Evolutionary conservation across 2,113 vertebrate genomes (phyloP).

Genomic region (Prietella phreatophila): DNA sequence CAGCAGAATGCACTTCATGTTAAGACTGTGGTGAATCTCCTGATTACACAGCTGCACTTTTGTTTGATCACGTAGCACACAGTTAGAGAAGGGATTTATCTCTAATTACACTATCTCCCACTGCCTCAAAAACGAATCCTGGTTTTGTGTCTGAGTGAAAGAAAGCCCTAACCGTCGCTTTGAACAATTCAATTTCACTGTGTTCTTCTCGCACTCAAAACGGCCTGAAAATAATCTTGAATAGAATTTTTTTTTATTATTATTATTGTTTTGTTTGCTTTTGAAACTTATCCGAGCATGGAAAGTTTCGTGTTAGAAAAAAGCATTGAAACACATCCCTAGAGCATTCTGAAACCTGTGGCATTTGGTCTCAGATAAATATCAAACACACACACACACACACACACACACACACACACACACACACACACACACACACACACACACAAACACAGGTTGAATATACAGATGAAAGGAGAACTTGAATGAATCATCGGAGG

Average conservation of each 20-base stretch:
- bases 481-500: conserved; percentile 41
- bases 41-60: too few species aligned
- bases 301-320: neutral
- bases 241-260: neutral
- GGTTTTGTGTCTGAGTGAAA: neutral
- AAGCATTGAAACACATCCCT: conserved; percentile 13
- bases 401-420: conserved; percentile 37
- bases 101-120: too few species aligned
- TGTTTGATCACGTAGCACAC: too few species aligned
- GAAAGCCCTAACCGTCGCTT: neutral
- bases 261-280: neutral
- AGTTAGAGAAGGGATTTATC: too few species aligned
- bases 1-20: too few species aligned
- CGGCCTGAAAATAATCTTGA: neutral
- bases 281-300: neutral
- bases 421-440: conserved; percentile 26
- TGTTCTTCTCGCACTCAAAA: neutral
- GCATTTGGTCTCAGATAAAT: conserved; percentile 14
- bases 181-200: neutral
- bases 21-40: too few species aligned
- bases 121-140: neutral
- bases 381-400: conserved; percentile 38
- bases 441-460: conserved; percentile 21
- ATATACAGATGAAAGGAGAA: conserved; percentile 38
- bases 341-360: conserved; percentile 26